Evolutionary conservation across 1,140 invertebrate genomes (phyloP).

Genomic region (Caenorhabditis remanei): DNA sequence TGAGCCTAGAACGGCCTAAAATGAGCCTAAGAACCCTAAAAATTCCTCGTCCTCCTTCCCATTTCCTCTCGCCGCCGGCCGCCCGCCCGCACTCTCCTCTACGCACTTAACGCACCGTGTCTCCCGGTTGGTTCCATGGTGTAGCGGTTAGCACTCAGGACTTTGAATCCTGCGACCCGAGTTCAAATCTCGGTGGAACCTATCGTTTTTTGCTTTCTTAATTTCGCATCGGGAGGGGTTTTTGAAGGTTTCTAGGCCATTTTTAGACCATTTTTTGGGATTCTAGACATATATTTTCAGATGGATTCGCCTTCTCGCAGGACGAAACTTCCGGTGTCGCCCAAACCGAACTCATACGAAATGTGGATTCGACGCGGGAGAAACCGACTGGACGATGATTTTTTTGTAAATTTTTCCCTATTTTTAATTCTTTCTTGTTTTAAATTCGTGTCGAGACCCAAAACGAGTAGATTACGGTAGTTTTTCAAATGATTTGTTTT

Average conservation of each 20-base stretch:
- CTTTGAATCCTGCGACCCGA: conserved; percentile 91
- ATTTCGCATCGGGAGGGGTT: too few species aligned
- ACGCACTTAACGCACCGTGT: not conserved
- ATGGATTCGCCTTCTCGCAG: conserved; percentile 98
- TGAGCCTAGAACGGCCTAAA: not conserved
- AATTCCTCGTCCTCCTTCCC: not conserved
- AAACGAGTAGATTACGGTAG: conserved; percentile 41
- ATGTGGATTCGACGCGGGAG: conserved; percentile 59
- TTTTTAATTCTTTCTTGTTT: not conserved
- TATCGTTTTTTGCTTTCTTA: conserved; percentile 21
- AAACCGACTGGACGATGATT: conserved; percentile 63
- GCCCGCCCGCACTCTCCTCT: not conserved
- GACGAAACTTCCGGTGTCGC: conserved; percentile 94
- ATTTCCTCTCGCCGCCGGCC: not conserved
- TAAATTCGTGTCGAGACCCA: not conserved
- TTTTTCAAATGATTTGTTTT: not conserved
- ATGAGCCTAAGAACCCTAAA: not conserved
- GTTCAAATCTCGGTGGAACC: conserved; percentile 83
- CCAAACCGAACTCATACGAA: conserved; percentile 89
- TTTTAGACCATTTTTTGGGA: too few species aligned
- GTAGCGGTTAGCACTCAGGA: conserved; percentile 92
- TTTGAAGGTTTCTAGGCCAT: too few species aligned
- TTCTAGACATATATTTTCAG: conserved; percentile 80
- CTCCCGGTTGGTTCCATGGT: conserved; percentile 73
- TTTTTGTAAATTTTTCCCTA: not conserved